These are phyloP conservation scores for Reticulitermes speratus DNA, from an alignment of 1,140 invertebrate genomes.

Conservation along the genomic window DNA sequence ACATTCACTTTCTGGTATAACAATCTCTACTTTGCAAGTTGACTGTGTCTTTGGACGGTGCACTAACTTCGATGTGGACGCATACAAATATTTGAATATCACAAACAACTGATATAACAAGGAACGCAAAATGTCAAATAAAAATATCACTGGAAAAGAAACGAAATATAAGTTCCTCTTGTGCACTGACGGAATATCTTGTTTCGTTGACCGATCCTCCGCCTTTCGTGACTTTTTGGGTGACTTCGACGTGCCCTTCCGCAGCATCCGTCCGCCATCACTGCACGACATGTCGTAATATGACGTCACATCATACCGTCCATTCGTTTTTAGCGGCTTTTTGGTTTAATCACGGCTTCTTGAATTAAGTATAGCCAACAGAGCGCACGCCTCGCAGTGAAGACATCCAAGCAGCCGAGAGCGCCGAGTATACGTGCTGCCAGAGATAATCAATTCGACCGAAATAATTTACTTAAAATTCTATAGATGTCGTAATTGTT, in stretches of 20 bases:
- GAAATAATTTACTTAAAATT: not conserved
- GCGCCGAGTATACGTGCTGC: not conserved
- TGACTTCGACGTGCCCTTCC: slow-evolving; percentile 50
- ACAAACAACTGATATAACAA: slow-evolving; percentile 81
- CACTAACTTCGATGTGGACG: slow-evolving; percentile 65
- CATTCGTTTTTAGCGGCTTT: slow-evolving; percentile 16
- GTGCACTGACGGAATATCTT: slow-evolving; percentile 67
- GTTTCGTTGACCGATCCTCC: slow-evolving; percentile 46
- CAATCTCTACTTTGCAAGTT: slow-evolving; percentile 35
- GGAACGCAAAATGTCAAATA: slow-evolving; percentile 77
- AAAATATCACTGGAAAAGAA: slow-evolving; percentile 79
- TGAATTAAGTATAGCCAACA: not conserved
- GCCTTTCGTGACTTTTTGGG: slow-evolving; percentile 51
- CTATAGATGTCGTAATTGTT: not conserved
- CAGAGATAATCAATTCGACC: not conserved
- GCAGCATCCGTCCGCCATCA: slow-evolving; percentile 53
- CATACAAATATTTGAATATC: slow-evolving; percentile 80
- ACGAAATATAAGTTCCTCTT: slow-evolving; percentile 82
- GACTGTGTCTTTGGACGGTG: slow-evolving; percentile 35
- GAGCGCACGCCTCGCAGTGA: not conserved
- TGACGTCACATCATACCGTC: not conserved
- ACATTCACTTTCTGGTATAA: slow-evolving; percentile 33
- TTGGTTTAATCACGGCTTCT: not conserved
- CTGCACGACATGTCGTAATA: slow-evolving; percentile 49
- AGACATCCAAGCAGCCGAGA: not conserved